Evolutionary conservation across 1,140 invertebrate species (phyloP).

Genomic region (Drosophila murphyi): DNA sequence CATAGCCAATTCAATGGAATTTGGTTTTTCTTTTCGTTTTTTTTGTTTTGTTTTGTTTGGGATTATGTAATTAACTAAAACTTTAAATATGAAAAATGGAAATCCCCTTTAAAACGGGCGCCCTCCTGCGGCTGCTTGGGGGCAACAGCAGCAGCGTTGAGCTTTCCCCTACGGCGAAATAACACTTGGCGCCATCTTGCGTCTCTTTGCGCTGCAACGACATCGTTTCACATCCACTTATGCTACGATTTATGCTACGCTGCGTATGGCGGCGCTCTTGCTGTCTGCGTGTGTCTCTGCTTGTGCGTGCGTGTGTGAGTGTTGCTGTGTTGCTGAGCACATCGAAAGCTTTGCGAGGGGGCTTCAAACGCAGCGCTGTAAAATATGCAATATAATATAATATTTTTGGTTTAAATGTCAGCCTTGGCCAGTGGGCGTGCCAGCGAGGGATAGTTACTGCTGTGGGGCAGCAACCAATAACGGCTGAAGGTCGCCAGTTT

Average conservation of each 20-base stretch:
- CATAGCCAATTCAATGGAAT: slow-evolving; percentile 85
- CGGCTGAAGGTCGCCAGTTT: slow-evolving; percentile 42
- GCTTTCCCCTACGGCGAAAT: slow-evolving; percentile 33
- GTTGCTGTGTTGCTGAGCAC: background rate
- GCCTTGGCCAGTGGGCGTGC: slow-evolving; percentile 21
- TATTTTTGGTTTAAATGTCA: slow-evolving; percentile 1
- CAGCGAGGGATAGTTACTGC: background rate
- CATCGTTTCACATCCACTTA: slow-evolving; percentile 29
- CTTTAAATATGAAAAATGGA: background rate
- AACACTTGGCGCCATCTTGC: slow-evolving; percentile 42
- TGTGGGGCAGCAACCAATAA: slow-evolving; percentile 4
- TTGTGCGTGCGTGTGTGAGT: background rate
- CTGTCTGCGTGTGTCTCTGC: background rate
- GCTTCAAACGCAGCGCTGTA: slow-evolving; percentile 48
- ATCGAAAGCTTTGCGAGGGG: slow-evolving; percentile 31
- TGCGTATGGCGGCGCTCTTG: slow-evolving; percentile 43
- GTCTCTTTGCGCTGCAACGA: slow-evolving; percentile 4
- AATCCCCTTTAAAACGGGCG: slow-evolving; percentile 15
- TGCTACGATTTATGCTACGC: slow-evolving; percentile 67
- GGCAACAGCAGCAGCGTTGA: background rate
- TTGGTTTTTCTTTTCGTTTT: slow-evolving; percentile 7
- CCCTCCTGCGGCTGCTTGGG: slow-evolving; percentile 12
- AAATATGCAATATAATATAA: slow-evolving; percentile 67
- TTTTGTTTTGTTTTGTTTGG: slow-evolving; percentile 6
- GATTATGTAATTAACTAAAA: slow-evolving; percentile 14